Evolutionary conservation across 2,888 invertebrate species (phyloP).

Genomic region (Listrodromus nycthemerus): DNA sequence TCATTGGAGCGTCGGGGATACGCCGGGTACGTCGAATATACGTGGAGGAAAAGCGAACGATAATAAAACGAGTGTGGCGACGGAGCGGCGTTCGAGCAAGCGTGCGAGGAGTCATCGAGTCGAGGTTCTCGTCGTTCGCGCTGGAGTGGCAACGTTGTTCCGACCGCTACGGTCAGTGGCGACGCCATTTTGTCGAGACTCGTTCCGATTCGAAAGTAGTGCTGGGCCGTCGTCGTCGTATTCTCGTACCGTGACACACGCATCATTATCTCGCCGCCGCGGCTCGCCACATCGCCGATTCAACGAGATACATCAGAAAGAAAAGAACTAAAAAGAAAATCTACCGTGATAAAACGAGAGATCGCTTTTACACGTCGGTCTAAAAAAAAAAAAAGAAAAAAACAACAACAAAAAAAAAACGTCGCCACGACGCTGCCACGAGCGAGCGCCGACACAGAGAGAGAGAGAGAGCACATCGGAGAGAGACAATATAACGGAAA

Average conservation of each 20-base stretch:
- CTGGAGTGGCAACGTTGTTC: conserved; percentile 76
- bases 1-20: no score
- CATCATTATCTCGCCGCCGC: neutral
- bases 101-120: conserved; percentile 44
- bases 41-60: neutral
- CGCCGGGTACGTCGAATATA: neutral
- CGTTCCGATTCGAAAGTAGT: conserved; percentile 71
- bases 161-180: conserved; percentile 78
- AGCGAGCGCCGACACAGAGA: neutral
- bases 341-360: neutral
- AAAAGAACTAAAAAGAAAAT: conserved; percentile 1
- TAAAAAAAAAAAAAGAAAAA: no score
- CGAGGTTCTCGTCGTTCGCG: conserved; percentile 68
- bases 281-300: neutral
- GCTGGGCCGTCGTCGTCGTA: conserved; percentile 59
- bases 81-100: neutral
- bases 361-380: neutral
- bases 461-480: neutral
- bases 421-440: conserved; percentile 41
- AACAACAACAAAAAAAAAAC: no score
- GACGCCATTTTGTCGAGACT: conserved; percentile 81
- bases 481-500: conserved; percentile 1
- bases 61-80: conserved; percentile 14
- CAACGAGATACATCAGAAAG: conserved; percentile 34
- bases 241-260: conserved; percentile 61